Conservation (phyloP, 2,797 vertebrate species). For the Orientallactaga sibirica region DNA sequence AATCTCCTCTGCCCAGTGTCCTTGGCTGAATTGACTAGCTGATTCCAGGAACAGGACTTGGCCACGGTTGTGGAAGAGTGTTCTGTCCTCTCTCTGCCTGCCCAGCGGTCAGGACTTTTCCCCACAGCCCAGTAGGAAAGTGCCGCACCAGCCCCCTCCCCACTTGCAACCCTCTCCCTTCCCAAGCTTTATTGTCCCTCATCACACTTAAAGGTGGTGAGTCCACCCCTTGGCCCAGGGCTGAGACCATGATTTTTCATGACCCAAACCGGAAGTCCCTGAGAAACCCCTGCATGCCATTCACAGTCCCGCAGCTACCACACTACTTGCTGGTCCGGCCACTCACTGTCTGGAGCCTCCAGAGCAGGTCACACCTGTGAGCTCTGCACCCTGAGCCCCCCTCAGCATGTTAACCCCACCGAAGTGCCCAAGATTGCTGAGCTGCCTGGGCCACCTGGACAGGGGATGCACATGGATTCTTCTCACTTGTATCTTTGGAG, state of each 20-base stretch:
- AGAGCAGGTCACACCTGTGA: background rate
- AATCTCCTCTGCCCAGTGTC: background rate
- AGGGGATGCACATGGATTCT: background rate
- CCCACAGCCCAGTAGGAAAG: background rate
- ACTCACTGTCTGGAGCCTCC: background rate
- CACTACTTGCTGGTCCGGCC: background rate
- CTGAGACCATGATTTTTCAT: background rate
- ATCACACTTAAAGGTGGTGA: background rate
- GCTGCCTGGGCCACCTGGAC: background rate
- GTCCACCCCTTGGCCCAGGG: background rate
- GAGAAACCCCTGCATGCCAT: too few species aligned
- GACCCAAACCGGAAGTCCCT: background rate
- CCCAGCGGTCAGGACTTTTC: background rate
- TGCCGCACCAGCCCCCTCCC: background rate
- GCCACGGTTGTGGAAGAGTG: too few species aligned
- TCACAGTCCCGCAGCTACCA: background rate
- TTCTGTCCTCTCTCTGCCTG: too few species aligned
- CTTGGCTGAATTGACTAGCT: background rate
- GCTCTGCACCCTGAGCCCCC: background rate
- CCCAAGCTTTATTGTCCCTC: background rate
- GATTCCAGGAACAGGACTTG: background rate
- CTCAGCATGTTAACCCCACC: background rate
- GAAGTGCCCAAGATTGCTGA: background rate
- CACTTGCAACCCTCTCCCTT: background rate
- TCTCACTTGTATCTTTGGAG: background rate